phyloP scores from a whole-genome alignment of 2,888 invertebrate genomes.

The Cerastis rubricosa region DNA sequence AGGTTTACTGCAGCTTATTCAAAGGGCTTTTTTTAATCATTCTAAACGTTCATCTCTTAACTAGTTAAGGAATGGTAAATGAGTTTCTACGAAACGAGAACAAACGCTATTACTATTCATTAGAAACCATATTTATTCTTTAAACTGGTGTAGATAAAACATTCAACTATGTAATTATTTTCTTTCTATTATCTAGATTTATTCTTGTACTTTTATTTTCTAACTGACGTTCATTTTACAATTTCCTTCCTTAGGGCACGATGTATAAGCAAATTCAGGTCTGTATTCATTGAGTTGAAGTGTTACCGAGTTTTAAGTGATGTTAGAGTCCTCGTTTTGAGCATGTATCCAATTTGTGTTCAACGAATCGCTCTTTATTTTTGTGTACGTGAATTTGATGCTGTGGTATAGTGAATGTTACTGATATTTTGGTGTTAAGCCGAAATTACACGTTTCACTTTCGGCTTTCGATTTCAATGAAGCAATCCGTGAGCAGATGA shows the following conservation, averaged over 20 bases:
- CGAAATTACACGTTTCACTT: conserved; percentile 40
- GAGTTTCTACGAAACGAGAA: background rate
- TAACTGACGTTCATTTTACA: conserved; percentile 76
- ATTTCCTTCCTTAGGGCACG: conserved; percentile 90
- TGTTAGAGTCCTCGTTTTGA: conserved; percentile 79
- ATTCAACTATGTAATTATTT: conserved; percentile 10
- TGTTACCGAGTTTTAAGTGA: conserved; percentile 80
- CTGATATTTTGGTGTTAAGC: conserved; percentile 34
- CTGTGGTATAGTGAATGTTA: conserved; percentile 56
- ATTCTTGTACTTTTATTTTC: conserved; percentile 56
- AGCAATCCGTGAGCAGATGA: background rate
- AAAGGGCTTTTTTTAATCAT: background rate
- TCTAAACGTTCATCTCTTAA: background rate
- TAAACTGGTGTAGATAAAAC: background rate
- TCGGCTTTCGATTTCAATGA: conserved; percentile 1
- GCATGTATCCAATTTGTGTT: conserved; percentile 77
- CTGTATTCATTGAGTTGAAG: conserved; percentile 82
- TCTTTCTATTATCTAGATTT: conserved; percentile 29
- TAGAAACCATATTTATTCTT: background rate
- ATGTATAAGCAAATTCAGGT: conserved; percentile 91
- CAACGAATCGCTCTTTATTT: conserved; percentile 58
- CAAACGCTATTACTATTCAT: background rate
- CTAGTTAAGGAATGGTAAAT: background rate
- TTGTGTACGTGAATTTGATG: conserved; percentile 68
- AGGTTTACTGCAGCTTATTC: conserved; percentile 18